phyloP scores from a whole-genome alignment of 2,888 invertebrate species.

The Temnothorax rugatulus region DNA sequence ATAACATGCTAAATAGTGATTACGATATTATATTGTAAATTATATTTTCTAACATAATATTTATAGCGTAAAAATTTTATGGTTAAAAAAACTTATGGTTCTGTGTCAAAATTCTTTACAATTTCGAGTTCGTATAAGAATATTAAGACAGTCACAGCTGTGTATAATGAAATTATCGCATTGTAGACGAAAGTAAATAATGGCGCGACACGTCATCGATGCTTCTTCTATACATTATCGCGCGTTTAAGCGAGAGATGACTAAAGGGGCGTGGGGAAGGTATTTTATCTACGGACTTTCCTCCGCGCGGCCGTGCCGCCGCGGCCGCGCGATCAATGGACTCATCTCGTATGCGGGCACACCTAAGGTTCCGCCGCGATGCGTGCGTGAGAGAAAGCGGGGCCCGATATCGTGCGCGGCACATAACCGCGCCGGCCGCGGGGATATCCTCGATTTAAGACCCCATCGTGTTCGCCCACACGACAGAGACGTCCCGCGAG shows the following conservation, averaged over 20 bases:
- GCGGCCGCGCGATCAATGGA: slow-evolving; percentile 60
- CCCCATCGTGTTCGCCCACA: slow-evolving; percentile 71
- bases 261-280: slow-evolving; percentile 19
- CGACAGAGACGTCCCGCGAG: slow-evolving; percentile 34
- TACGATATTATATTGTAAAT: neutral
- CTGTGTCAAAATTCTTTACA: neutral
- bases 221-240: neutral
- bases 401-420: slow-evolving; percentile 59
- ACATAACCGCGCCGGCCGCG: slow-evolving; percentile 43
- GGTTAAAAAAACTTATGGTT: neutral
- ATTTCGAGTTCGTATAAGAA: neutral
- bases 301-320: slow-evolving; percentile 42
- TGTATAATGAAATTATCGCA: neutral
- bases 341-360: slow-evolving; percentile 70
- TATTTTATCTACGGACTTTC: slow-evolving; percentile 63
- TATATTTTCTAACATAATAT: neutral
- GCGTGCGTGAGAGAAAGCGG: slow-evolving; percentile 74
- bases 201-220: neutral
- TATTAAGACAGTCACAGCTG: neutral
- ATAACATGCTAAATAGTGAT: neutral
- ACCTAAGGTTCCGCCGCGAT: slow-evolving; percentile 64
- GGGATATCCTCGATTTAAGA: slow-evolving; percentile 70
- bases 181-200: neutral
- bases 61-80: neutral
- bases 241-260: slow-evolving; percentile 5